Base-by-base conservation (phyloP, 2,113 vertebrate genomes). In the Ageneiosus marmoratus region DNA sequence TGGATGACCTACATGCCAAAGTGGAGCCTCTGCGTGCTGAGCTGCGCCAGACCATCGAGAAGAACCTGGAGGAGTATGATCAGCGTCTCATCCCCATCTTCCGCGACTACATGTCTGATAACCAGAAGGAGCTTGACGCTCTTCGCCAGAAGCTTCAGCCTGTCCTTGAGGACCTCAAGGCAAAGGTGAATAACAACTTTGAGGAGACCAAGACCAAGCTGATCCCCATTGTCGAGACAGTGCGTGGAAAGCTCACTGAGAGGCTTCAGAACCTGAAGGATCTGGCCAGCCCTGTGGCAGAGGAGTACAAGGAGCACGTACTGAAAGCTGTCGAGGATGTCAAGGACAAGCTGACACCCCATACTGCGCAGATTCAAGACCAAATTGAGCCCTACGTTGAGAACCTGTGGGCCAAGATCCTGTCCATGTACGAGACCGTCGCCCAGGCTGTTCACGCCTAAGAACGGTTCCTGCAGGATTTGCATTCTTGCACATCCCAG, bases 201-300 rank as follows among this genome's bases (percentile, higher is more conserved):
- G 94, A 95, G 80, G 91, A 92, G 0, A 94, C 96, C 90, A 92
- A 91, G 73, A 84, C 84, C 82, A 91, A 56, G 1, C 63, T 92
- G 0, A 83, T 82, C 13, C 93, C 95, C 24, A 89, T 92, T 0
- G 88, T 93, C 0, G 92, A 96, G 62, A 24, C 37, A 18, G 84
- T 95, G 20, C 91, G 93, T 83, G 44, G 6, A 27, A 92, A 90
- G 79, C 46, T 96, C 89, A 94, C 91, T 72, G 80, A 91, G 84
- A 89, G 88, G 73, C 69, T 96, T 88, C 91, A 94, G 82, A 89
- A 93, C 27, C 88, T 97, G 83, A 87, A 81, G 58, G 86, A 85
- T 29, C 93, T 92, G 83, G 88, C 95, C 70, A 34, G 8, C 0
- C 94, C 93, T 37, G 89, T 87, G 0, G 79, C 89, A 0, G 89